A percentile compares a stretch with the other conserved stretches of the same genome.
These are phyloP conservation scores for Cataglyphis rosenhaueri DNA, from an alignment of 2,888 invertebrate species.

Conservation along the genomic window DNA sequence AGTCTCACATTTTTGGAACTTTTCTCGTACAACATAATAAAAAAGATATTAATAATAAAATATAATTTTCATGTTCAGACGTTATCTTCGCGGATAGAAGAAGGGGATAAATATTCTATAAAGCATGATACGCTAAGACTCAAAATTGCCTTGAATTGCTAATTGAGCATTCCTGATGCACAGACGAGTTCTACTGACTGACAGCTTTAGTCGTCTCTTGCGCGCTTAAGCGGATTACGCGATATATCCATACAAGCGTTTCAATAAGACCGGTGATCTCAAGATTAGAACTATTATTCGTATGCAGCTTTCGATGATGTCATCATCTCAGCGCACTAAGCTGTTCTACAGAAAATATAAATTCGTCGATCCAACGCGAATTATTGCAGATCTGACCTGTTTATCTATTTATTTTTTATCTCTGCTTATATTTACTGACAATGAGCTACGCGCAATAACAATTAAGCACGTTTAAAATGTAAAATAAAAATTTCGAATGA, in stretches of 20 bases:
- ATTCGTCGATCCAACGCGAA: background rate
- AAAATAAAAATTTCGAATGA: background rate
- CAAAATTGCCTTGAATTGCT: conserved; percentile 28
- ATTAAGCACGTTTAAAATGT: background rate
- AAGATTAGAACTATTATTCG: conserved; percentile 31
- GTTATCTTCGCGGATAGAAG: background rate
- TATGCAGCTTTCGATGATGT: conserved; percentile 25
- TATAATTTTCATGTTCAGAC: background rate
- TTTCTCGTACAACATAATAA: background rate
- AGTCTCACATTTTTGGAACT: background rate
- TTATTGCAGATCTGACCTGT: background rate
- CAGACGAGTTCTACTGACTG: conserved; percentile 43
- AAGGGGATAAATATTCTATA: background rate
- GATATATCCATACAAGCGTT: conserved; percentile 36
- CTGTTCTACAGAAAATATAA: background rate
- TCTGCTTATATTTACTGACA: background rate
- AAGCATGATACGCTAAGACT: background rate
- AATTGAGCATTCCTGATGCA: conserved; percentile 43
- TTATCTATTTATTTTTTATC: background rate
- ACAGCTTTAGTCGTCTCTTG: conserved; percentile 39
- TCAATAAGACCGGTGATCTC: conserved; percentile 37
- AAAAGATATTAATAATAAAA: background rate
- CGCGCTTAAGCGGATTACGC: conserved; percentile 39
- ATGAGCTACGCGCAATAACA: background rate
- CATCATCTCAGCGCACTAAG: background rate